Base-by-base conservation (phyloP, 2,888 invertebrate species). In the Idaea dimidiata region DNA sequence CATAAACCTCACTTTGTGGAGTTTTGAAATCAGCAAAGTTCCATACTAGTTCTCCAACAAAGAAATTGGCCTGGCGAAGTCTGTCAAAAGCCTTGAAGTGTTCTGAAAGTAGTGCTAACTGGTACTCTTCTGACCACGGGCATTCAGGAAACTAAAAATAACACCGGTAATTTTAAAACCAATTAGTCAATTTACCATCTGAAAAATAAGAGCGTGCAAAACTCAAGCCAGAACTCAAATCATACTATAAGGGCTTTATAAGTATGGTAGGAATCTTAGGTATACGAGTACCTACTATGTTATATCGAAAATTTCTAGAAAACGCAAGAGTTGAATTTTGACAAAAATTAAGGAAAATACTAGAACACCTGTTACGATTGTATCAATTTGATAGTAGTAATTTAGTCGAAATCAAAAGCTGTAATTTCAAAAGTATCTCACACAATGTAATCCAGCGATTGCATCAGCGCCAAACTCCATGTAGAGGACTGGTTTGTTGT, bases 11-110 rank as follows among this genome's bases (percentile, higher is more conserved):
- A 24, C 24, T 24, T 24, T 24, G 24, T 87, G 84, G 62, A 17
- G 99, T 99, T 88, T 98, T 97, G 81, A 99, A 99, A 85, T 99
- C 99, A 0, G 99, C 99, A 88, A 99, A 99, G 87, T 99, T 99
- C 99, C 99, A 99, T 57, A 99, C 97, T 93, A 99, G 98, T 92
- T 99, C 99, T 3, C 99, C 99, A 24, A 97, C 95, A 76, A 99
- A 97, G 89, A 96, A 97, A 6, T 95, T 94, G 63, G 94, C 87
- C 2, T 90, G 90, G 60, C 97, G 94, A 32, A 98, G 86, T n/a
- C 87, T 86, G 83, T 99, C 99, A 81, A 99, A 99, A 0, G 97
- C 98, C 81, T 96, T 94, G 81, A 99, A 99, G 80, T 99, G 98
- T 76, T 96, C 94, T 0, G 96, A 94, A 82, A 99, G 93, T 60